These are phyloP conservation scores for Pogonophryne albipinna DNA, from an alignment of 2,797 vertebrate species.

Conservation along the genomic window DNA sequence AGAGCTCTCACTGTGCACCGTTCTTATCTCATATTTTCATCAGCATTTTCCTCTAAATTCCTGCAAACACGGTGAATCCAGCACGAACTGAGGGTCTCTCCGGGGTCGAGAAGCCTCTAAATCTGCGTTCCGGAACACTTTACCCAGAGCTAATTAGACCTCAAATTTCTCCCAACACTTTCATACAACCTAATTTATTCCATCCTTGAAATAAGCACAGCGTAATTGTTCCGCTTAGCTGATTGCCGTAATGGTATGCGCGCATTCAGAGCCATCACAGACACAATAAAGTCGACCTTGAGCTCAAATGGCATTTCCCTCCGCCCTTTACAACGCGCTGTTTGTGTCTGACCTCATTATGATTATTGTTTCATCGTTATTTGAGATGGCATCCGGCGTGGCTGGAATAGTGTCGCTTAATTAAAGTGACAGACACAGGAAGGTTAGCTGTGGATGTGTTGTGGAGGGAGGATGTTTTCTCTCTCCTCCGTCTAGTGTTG, in stretches of 20 bases:
- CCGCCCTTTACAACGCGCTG: constrained; percentile 27
- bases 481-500: too few relatives aligned
- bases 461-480: neutral
- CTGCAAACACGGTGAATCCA: constrained; percentile 50
- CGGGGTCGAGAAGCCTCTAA: constrained; percentile 51
- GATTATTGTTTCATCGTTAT: constrained; percentile 58
- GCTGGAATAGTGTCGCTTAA: constrained; percentile 50
- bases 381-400: constrained; percentile 32
- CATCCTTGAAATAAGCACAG: constrained; percentile 51
- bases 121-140: constrained; percentile 34
- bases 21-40: constrained; percentile 20
- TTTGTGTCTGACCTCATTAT: constrained; percentile 54
- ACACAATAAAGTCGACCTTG: constrained; percentile 57
- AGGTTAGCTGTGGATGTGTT: constrained; percentile 21
- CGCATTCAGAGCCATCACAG: constrained; percentile 36
- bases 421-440: constrained; percentile 47
- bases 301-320: constrained; percentile 49
- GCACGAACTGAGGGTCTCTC: constrained; percentile 55
- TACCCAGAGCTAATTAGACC: constrained; percentile 68
- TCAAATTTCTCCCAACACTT: constrained; percentile 48
- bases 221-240: constrained; percentile 67
- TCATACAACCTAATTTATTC: constrained; percentile 52
- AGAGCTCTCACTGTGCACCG: constrained; percentile 65
- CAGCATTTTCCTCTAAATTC: constrained; percentile 56
- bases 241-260: constrained; percentile 47